Percentiles rank a stretch among this genome's conserved stretches.
phyloP scores from a whole-genome alignment of 2,113 vertebrate genomes.

The Halcyon senegalensis region DNA sequence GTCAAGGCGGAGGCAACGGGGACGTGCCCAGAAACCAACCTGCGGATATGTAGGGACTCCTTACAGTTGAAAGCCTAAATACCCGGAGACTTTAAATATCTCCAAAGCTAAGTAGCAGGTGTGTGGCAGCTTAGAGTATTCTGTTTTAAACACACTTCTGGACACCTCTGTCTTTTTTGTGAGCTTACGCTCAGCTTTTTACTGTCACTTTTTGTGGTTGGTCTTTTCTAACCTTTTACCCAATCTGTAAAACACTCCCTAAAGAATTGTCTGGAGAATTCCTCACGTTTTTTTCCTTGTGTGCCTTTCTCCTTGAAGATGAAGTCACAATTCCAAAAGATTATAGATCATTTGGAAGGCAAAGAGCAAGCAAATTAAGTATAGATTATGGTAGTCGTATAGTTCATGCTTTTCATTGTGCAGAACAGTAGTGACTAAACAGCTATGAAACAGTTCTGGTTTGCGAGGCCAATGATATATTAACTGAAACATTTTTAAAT shows the following conservation, averaged over 20 bases:
- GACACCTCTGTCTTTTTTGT: neutral
- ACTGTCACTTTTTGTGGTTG: neutral
- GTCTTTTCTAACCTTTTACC: neutral
- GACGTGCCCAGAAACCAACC: neutral
- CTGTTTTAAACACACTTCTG: neutral
- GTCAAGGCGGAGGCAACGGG: accelerated
- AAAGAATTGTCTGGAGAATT: neutral
- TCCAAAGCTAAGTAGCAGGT: neutral
- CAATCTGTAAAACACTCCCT: neutral
- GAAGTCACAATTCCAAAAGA: neutral
- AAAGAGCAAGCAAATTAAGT: neutral
- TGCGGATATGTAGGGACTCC: neutral
- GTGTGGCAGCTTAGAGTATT: neutral
- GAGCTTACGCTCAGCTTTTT: neutral
- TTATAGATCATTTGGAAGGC: neutral
- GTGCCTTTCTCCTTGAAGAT: neutral
- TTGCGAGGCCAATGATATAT: neutral
- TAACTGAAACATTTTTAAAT: neutral
- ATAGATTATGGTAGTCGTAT: neutral
- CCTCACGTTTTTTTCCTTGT: neutral
- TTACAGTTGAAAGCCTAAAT: neutral
- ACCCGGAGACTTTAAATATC: neutral
- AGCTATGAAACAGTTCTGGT: neutral
- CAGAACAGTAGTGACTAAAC: neutral
- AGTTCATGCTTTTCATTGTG: neutral